Evolutionary conservation across 2,888 invertebrate species (phyloP), one percentile per base, ranked within the genome.

Genomic region (Gnatocerus cornutus): DNA sequence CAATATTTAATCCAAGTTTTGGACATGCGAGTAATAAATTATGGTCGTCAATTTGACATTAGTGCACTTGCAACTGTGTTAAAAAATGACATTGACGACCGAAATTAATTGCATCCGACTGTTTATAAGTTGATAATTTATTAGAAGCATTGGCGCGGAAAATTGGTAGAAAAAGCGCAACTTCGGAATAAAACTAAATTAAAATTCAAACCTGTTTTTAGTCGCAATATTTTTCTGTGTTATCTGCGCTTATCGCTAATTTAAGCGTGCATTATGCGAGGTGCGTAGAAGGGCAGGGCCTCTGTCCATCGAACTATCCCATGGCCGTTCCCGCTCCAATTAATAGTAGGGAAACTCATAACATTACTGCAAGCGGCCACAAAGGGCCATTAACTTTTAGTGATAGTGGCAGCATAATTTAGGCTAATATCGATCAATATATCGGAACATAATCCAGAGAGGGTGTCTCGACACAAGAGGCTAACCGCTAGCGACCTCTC

Each of bases 341-440:
- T 76, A 76, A 76, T 75, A 74, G 71, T 73, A 63, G 74, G 72
- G 74, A 74, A 77, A 72, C 77, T 77, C 77, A 77, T 78, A 77
- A 77, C 77, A 76, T 77, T 78, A 78, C 75, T 78, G 77, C 43
- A 55, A 65, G 55, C 68, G 74, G 75, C 79, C 80, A 79, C 78
- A 79, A 78, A 79, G 79, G 78, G 74, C 78, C 78, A 79, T 80
- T 79, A 80, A 80, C 80, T 79, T 79, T 79, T 78, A 77, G 78
- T 73, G 76, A 79, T 77, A 77, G 77, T 74, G 73, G 73, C 65
- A 43, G 74, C 73, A 76, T 78, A 77, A 78, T 79, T 77, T 76
- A 76, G 75, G 76, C 71, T 75, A 77, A 76, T 78, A 75, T 75
- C 75, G 75, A 78, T 76, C 77, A 73, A 75, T 76, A 74, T 74